phyloP scores from a whole-genome alignment of 2,113 vertebrate species.

The Nansenia antarctica region DNA sequence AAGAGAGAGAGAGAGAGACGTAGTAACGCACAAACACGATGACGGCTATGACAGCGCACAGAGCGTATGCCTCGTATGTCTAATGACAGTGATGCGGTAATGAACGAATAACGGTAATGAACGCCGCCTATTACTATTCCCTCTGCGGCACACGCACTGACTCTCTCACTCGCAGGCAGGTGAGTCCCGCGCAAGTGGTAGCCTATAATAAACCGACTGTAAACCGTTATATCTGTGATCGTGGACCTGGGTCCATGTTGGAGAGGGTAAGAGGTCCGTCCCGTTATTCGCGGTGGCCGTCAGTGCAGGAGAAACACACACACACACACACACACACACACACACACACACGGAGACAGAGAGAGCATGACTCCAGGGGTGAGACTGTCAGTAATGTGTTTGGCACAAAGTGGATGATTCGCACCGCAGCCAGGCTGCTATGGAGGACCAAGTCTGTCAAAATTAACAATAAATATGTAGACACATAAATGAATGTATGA shows the following conservation, averaged over 20 bases:
- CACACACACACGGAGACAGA: too few relatives aligned
- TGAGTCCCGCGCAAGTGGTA: background rate
- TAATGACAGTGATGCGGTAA: background rate
- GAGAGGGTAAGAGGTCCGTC: background rate
- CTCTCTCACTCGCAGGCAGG: too few relatives aligned
- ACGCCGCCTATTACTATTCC: background rate
- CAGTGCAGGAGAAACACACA: too few relatives aligned
- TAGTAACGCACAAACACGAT: background rate
- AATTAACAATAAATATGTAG: too few relatives aligned
- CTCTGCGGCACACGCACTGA: slow-evolving; percentile 1
- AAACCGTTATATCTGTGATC: too few relatives aligned
- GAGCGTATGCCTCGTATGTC: too few relatives aligned
- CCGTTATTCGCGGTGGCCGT: background rate
- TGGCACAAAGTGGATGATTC: slow-evolving; percentile 1
- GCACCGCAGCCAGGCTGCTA: background rate
- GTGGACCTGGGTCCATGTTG: background rate
- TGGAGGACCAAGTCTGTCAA: too few relatives aligned
- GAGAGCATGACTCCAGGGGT: background rate
- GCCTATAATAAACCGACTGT: background rate
- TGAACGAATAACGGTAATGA: too few relatives aligned
- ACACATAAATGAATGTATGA: too few relatives aligned
- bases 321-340: too few relatives aligned
- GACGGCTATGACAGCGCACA: slow-evolving; percentile 1
- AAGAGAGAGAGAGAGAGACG: background rate
- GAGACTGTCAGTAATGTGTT: background rate